phyloP scores from a whole-genome alignment of 2,888 invertebrate species.

The Copidosoma aretas region DNA sequence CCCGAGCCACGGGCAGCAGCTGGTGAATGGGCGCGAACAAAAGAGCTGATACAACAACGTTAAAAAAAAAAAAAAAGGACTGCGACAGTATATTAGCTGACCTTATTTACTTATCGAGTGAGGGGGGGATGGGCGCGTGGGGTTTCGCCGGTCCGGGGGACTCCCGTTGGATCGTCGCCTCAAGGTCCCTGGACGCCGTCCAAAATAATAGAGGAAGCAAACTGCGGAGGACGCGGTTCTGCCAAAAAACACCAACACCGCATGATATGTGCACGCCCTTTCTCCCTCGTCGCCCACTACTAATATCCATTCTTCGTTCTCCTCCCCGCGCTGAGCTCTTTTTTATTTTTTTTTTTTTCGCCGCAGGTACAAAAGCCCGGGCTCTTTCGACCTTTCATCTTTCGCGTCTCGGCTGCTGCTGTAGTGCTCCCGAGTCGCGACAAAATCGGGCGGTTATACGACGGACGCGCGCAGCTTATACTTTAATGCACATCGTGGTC shows the following conservation, averaged over 20 bases:
- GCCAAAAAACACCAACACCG: conserved; percentile 18
- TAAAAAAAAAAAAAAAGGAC: neutral
- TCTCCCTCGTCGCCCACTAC: neutral
- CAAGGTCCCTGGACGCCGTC: conserved; percentile 34
- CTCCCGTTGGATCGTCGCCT: conserved; percentile 25
- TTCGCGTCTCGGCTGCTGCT: too few species aligned
- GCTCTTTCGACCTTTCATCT: too few species aligned
- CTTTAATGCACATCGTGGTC: too few species aligned
- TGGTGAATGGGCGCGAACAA: neutral
- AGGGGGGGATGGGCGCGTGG: too few species aligned
- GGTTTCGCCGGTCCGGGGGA: conserved; percentile 1
- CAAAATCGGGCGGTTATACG: too few species aligned
- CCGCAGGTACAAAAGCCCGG: neutral
- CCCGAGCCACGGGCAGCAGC: neutral
- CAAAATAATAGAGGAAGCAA: conserved; percentile 19
- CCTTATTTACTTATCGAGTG: neutral
- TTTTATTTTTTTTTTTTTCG: neutral
- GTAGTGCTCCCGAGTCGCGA: too few species aligned
- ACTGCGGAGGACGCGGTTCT: conserved; percentile 30
- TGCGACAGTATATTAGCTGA: neutral
- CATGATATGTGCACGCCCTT: neutral
- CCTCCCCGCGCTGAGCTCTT: too few species aligned
- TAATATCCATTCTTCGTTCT: conserved; percentile 11
- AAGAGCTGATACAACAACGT: neutral
- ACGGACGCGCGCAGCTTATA: too few species aligned